Percentiles rank a stretch among this genome's conserved stretches.
Conservation (phyloP, 2,888 invertebrate species). For the Tetropium fuscum region DNA sequence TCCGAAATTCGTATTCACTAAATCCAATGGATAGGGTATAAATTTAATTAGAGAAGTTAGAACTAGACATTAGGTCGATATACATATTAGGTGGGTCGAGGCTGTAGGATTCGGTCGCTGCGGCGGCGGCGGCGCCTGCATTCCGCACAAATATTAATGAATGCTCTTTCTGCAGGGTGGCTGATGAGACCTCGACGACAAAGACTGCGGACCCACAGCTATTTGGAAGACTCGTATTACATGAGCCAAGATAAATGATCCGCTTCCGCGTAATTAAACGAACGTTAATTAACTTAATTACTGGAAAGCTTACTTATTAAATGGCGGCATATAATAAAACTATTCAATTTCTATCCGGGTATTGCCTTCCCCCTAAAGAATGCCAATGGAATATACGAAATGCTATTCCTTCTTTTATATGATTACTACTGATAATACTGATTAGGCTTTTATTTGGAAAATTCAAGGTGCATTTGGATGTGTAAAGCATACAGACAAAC, state of each 20-base stretch:
- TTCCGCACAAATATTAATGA: constrained; percentile 39
- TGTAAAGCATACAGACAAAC: too few species aligned
- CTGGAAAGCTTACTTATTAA: constrained; percentile 32
- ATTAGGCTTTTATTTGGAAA: too few species aligned
- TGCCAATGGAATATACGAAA: too few species aligned
- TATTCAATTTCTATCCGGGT: constrained; percentile 17
- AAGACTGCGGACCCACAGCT: constrained; percentile 28
- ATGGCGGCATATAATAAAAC: constrained; percentile 23
- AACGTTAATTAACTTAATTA: constrained; percentile 46
- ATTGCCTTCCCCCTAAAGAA: not conserved
- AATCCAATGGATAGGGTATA: constrained; percentile 25
- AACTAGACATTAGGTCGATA: not conserved
- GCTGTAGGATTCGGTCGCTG: not conserved
- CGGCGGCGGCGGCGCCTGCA: constrained; percentile 11
- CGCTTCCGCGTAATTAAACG: constrained; percentile 45
- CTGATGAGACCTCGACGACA: constrained; percentile 37
- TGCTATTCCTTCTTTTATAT: too few species aligned
- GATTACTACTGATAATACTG: too few species aligned
- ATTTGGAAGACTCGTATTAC: constrained; percentile 39
- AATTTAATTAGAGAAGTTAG: constrained; percentile 28
- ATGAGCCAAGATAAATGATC: constrained; percentile 42
- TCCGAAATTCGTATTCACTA: constrained; percentile 14
- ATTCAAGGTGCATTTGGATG: too few species aligned
- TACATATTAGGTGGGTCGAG: not conserved
- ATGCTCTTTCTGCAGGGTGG: constrained; percentile 27